Evolutionary conservation across 2,113 vertebrate species (phyloP), one percentile per base, ranked within the genome.

Genomic region (Microcebus griseorufus): DNA sequence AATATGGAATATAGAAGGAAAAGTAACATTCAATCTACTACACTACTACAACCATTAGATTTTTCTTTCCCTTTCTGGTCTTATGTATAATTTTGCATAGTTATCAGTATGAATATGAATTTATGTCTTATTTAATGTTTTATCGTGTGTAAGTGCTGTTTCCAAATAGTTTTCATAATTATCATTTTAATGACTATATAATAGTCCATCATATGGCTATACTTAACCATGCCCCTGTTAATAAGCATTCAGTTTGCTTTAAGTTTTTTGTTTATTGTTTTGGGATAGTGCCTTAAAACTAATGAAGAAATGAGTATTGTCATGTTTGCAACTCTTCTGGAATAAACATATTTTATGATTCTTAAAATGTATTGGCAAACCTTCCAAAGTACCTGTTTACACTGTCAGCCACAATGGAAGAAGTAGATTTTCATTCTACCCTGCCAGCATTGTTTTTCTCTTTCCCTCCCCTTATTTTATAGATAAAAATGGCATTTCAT

Each of bases 241-340:
- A 23, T 53, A 48, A 76, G 23, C 65, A 34, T 86, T 96, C 17
- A 18, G 0, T 83, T 84, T 76, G 37, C 27, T 39, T 48, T 60
- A 67, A 55, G 9, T 48, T 75, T 96, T 94, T 84, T 92, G 53
- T 83, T 80, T 84, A 45, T 84, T 85, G 23, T 84, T 78, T 86
- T 76, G 29, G 32, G 51, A 93, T 12, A 92, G 25, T 65, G 53
- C 79, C n/a, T 93, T 93, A 51, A 92, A 94, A 92, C 75, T 90
- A 92, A 62, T 92, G 45, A 93, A 88, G 39, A 80, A 93, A 23
- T 73, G 16, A 62, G 25, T 90, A 37, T 83, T 75, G 48, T 83
- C 51, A 67, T 32, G 0, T 83, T 25, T 80, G 20, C 86, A 93
- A 53, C n/a, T 83, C 34, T 92, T 86, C 89, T 64, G 64, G 65